Evolutionary conservation across 2,113 vertebrate species (phyloP).

Genomic region (Madoqua kirkii): DNA sequence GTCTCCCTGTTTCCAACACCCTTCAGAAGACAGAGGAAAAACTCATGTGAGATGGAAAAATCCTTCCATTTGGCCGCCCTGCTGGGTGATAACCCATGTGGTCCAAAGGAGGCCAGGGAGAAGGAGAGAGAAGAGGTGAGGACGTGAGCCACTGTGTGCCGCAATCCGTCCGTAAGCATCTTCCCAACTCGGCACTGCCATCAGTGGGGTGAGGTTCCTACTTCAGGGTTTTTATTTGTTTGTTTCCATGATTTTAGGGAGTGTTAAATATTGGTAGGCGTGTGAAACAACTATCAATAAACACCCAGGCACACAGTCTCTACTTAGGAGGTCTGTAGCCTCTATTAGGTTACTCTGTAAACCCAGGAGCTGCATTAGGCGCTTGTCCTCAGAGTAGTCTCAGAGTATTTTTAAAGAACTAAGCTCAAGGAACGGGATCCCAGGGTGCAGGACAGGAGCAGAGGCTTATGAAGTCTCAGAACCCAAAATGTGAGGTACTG

Average conservation of each 20-base stretch:
- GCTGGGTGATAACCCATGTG: neutral
- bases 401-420: neutral
- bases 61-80: neutral
- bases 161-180: neutral
- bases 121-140: neutral
- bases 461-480: neutral
- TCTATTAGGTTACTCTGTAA: neutral
- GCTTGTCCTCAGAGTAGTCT: neutral
- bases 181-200: neutral
- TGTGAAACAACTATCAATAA: neutral
- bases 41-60: neutral
- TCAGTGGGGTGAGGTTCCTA: neutral
- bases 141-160: fast-evolving
- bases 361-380: neutral
- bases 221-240: neutral
- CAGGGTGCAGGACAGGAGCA: neutral
- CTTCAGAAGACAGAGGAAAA: neutral
- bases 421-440: neutral
- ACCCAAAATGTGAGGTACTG: too few species aligned
- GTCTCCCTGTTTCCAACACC: neutral
- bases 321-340: neutral
- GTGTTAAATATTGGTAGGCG: neutral
- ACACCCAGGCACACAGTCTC: neutral
- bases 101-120: neutral
- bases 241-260: neutral